Evolutionary conservation across 2,113 vertebrate species (phyloP).

Genomic region (Cygnus atratus): DNA sequence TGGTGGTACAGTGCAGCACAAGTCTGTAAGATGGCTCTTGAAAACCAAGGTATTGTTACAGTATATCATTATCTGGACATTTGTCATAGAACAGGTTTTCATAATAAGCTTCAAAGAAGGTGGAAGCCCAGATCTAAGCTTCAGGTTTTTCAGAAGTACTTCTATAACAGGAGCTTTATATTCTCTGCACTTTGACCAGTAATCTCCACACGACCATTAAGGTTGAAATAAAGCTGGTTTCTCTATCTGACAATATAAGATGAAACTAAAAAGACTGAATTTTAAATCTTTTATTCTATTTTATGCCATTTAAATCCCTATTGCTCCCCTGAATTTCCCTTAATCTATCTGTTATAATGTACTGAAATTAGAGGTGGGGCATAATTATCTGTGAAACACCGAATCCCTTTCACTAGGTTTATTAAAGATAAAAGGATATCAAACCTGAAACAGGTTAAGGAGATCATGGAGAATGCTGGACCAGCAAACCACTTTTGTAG

Average conservation of each 20-base stretch:
- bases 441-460: constrained; percentile 26
- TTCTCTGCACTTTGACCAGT: constrained; percentile 64
- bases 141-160: constrained; percentile 52
- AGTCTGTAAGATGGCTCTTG: constrained; percentile 21
- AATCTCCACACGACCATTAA: constrained; percentile 52
- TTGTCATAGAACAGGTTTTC: constrained; percentile 62
- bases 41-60: constrained; percentile 50
- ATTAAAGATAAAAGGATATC: constrained; percentile 38
- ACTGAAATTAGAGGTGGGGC: constrained; percentile 27
- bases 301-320: constrained; percentile 45
- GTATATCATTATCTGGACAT: constrained; percentile 63
- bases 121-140: constrained; percentile 64
- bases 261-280: constrained; percentile 44
- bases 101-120: constrained; percentile 63
- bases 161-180: constrained; percentile 61
- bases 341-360: constrained; percentile 15
- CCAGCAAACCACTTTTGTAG: constrained; percentile 10
- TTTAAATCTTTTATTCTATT: constrained; percentile 56
- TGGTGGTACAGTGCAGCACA: background rate
- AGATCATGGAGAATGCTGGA: background rate
- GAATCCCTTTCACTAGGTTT: constrained; percentile 16
- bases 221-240: constrained; percentile 51
- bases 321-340: constrained; percentile 39
- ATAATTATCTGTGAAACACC: constrained; percentile 39
- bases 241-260: constrained; percentile 16